A percentile compares a stretch with the other conserved stretches of the same genome.
These are phyloP conservation scores for Scaptomyza caliginosa DNA, from an alignment of 2,888 invertebrate species.

Conservation along the genomic window DNA sequence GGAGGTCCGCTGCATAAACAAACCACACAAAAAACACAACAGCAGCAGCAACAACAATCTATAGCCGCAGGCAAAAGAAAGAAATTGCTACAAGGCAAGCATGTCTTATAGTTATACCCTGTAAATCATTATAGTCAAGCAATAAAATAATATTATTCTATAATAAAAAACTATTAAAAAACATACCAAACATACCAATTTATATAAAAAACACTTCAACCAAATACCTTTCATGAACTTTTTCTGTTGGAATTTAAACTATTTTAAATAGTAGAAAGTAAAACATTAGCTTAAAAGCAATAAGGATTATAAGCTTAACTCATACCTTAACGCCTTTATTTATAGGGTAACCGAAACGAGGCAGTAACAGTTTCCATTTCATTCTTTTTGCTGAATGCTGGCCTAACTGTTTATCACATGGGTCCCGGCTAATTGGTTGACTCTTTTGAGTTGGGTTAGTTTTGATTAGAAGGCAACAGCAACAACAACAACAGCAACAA, in stretches of 20 bases:
- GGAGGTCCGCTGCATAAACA: slow-evolving; percentile 63
- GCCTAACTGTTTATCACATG: slow-evolving; percentile 72
- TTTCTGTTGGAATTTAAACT: no score
- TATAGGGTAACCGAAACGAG: slow-evolving; percentile 25
- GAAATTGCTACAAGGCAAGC: neutral
- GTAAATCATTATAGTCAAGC: neutral
- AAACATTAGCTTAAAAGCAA: no score
- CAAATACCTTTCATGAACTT: no score
- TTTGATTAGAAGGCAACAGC: slow-evolving; percentile 59
- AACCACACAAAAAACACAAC: slow-evolving; percentile 29
- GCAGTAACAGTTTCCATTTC: slow-evolving; percentile 44
- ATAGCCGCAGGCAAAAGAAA: slow-evolving; percentile 15
- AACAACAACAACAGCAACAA: slow-evolving; percentile 15
- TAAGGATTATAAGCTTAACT: no score
- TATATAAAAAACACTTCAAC: no score
- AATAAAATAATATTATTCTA: neutral
- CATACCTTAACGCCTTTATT: neutral
- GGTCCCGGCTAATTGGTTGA: slow-evolving; percentile 60
- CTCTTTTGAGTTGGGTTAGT: slow-evolving; percentile 62
- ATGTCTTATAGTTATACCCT: slow-evolving; percentile 11
- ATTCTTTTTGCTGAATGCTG: slow-evolving; percentile 36
- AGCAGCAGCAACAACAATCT: slow-evolving; percentile 5
- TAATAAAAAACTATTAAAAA: neutral
- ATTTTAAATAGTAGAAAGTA: no score
- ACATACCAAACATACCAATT: neutral